Conservation (phyloP, 2,888 invertebrate species). For the Antheraea yamamai region DNA sequence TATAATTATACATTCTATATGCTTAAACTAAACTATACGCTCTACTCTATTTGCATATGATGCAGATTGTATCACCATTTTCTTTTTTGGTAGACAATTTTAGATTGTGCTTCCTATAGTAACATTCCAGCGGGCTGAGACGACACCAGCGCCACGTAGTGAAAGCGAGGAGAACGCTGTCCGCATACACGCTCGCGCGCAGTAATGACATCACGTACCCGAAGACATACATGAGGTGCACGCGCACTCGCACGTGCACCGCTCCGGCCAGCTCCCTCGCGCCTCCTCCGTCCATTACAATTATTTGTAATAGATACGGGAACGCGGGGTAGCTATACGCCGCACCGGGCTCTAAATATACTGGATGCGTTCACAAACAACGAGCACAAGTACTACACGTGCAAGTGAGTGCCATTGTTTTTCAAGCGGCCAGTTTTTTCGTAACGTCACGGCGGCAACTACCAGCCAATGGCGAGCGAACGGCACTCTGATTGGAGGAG, state of each 20-base stretch:
- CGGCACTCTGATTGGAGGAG: constrained; percentile 55
- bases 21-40: too few relatives aligned
- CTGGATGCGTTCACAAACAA: constrained; percentile 46
- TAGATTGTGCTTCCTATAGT: not conserved
- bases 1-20: too few relatives aligned
- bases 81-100: too few relatives aligned
- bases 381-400: constrained; percentile 49
- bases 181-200: not conserved
- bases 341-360: constrained; percentile 36
- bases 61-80: too few relatives aligned
- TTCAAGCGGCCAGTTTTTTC: constrained; percentile 61
- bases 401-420: constrained; percentile 76
- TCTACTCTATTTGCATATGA: too few relatives aligned
- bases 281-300: constrained; percentile 23
- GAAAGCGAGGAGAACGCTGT: not conserved
- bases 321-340: not conserved
- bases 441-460: constrained; percentile 48
- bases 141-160: not conserved
- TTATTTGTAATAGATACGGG: not conserved
- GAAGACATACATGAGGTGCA: constrained; percentile 9
- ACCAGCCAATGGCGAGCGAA: constrained; percentile 58
- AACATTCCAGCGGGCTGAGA: not conserved
- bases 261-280: constrained; percentile 20
- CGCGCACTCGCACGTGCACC: constrained; percentile 14
- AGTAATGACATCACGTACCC: not conserved